Conservation (phyloP, 2,888 invertebrate species). For the Drosophila prostipennis region DNA sequence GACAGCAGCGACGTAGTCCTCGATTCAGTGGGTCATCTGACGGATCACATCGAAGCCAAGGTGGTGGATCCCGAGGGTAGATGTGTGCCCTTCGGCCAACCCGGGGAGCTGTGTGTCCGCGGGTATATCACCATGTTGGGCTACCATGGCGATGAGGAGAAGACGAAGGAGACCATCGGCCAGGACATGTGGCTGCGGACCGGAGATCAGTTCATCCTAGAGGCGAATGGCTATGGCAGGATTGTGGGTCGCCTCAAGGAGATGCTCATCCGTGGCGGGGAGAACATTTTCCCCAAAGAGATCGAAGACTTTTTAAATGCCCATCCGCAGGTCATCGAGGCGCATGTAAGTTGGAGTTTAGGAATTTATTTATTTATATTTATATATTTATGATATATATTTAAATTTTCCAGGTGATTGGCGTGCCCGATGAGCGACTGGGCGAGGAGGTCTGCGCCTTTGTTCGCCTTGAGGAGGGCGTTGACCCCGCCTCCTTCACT, state of each 20-base stretch:
- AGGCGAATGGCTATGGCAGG: conserved; percentile 88
- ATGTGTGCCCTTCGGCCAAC: conserved; percentile 87
- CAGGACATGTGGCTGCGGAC: conserved; percentile 90
- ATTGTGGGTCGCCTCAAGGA: conserved; percentile 91
- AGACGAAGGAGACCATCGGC: conserved; percentile 88
- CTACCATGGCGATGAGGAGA: conserved; percentile 90
- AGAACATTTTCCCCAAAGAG: conserved; percentile 92
- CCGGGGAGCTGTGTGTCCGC: conserved; percentile 90
- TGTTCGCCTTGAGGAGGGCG: conserved; percentile 85
- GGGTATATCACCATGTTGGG: conserved; percentile 90
- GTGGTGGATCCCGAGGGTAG: conserved; percentile 87
- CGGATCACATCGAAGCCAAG: conserved; percentile 86
- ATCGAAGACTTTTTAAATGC: conserved; percentile 89
- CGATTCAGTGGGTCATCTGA: conserved; percentile 86
- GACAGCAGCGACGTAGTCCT: conserved; percentile 84
- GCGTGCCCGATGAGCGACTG: conserved; percentile 88
- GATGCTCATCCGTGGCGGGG: conserved; percentile 92
- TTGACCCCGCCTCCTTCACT: conserved; percentile 83
- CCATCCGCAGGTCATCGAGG: conserved; percentile 89
- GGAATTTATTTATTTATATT: neutral
- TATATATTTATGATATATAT: neutral
- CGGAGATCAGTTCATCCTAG: conserved; percentile 87
- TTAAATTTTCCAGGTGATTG: conserved; percentile 85
- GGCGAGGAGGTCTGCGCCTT: conserved; percentile 90
- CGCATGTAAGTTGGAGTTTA: conserved; percentile 85